phyloP scores from a whole-genome alignment of 2,113 vertebrate species.

The Pavo muticus region DNA sequence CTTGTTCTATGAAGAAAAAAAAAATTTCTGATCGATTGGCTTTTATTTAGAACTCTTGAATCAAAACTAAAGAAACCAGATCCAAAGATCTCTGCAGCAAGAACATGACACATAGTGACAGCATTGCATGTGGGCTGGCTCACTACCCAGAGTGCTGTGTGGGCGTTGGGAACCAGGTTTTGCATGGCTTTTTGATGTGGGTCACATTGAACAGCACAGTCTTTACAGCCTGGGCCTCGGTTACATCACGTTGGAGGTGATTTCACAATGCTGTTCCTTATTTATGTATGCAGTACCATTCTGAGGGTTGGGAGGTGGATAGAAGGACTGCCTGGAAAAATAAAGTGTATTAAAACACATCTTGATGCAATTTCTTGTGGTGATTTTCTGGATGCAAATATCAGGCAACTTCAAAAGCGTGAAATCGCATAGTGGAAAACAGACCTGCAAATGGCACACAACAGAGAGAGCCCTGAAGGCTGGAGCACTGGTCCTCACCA shows the following conservation, averaged over 20 bases:
- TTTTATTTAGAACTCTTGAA: not conserved
- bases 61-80: not conserved
- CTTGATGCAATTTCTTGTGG: constrained; percentile 26
- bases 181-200: not conserved
- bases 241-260: not conserved
- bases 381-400: constrained; percentile 16
- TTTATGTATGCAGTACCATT: not conserved
- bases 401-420: not conserved
- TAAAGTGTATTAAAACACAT: constrained; percentile 4
- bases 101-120: not conserved
- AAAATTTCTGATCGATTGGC: not conserved
- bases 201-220: not conserved
- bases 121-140: not conserved
- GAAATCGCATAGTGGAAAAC: not conserved
- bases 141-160: not conserved
- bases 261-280: constrained; percentile 18
- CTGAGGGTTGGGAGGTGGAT: not conserved
- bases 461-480: not conserved
- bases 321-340: constrained; percentile 11
- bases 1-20: not conserved
- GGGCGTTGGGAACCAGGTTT: not conserved
- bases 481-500: not conserved
- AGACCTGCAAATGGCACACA: not conserved
- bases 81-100: not conserved
- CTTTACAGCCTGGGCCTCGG: not conserved